Percentiles rank a stretch among this genome's conserved stretches.
Evolutionary conservation across 2,888 invertebrate species (phyloP).

Genomic region (Hypsopygia costalis): DNA sequence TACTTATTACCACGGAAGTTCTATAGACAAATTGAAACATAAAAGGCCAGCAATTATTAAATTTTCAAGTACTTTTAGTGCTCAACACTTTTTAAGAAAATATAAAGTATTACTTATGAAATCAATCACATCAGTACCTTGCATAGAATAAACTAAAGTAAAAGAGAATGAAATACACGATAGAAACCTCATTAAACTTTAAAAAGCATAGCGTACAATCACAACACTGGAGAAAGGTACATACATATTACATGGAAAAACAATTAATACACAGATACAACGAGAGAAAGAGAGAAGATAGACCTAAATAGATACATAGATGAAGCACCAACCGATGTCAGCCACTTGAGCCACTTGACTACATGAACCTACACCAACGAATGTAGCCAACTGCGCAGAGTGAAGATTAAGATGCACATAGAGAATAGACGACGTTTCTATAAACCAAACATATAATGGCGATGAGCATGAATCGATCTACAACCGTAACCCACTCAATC

Average conservation of each 20-base stretch:
- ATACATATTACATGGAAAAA: slow-evolving; percentile 52
- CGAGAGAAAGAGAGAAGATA: slow-evolving; percentile 48
- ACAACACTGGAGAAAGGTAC: slow-evolving; percentile 58
- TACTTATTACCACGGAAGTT: too few species aligned
- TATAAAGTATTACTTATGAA: too few species aligned
- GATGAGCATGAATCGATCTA: slow-evolving; percentile 65
- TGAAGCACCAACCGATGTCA: slow-evolving; percentile 77
- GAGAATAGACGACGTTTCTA: slow-evolving; percentile 26
- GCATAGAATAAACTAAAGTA: too few species aligned
- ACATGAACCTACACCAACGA: slow-evolving; percentile 62
- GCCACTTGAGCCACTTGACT: slow-evolving; percentile 36
- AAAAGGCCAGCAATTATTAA: too few species aligned
- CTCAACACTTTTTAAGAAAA: too few species aligned
- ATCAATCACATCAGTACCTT: too few species aligned
- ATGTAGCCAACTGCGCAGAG: slow-evolving; percentile 33
- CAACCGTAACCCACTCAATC: slow-evolving; percentile 69
- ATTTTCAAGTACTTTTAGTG: too few species aligned
- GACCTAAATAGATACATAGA: slow-evolving; percentile 62
- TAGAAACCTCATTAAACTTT: too few species aligned
- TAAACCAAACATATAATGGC: slow-evolving; percentile 52
- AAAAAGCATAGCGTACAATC: slow-evolving; percentile 52
- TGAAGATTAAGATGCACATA: slow-evolving; percentile 12
- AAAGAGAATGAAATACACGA: too few species aligned
- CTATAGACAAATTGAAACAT: too few species aligned
- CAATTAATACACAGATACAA: slow-evolving; percentile 57